Evolutionary conservation across 2,888 invertebrate genomes (phyloP), one percentile per base, ranked within the genome.

Genomic region (Spodoptera exigua): DNA sequence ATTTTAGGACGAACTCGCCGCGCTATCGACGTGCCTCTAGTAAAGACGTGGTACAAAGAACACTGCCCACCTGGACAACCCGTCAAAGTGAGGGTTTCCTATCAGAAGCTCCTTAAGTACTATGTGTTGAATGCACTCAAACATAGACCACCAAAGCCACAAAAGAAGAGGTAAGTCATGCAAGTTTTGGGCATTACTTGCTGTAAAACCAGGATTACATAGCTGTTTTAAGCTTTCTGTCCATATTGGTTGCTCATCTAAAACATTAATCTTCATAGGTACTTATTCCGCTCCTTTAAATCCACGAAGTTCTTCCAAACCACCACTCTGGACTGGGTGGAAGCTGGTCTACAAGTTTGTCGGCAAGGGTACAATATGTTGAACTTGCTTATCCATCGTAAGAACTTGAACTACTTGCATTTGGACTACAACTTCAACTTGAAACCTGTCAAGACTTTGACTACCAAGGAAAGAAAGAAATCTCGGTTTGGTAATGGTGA

Each of bases 231-330:
- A 21, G 5, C 21, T 21, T 21, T 3, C 5, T 21, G 21, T 21
- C 21, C 21, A 2, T 21, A 21, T 21, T 21, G 2, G 21, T 21
- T 27, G 9, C 27, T 9, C 27, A 40, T 17, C 10, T 10, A 16
- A 16, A 34, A 17, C 14, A 40, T 40, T 27, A 16, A 2, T 21
- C 14, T n/a, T 16, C 12, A 13, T 46, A 97, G 97, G 61, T 99
- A 99, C 84, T 94, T 99, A 44, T 99, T 99, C 96, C 96, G 99
- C 32, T 99, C 99, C 0, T 99, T 99, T 94, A 99, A 99, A 91
- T 98, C 99, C 0, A 99, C 99, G 0, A 99, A 99, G 91, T 99
- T 99, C 95, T 99, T 99, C 95, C 99, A 99, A 96, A 99, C 99
- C 0, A 99, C 99, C 0, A 99, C 99, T 0, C 94, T 99, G 76